A percentile compares a stretch with the other conserved stretches of the same genome.
These are phyloP conservation scores for Temnothorax unifasciatus DNA, from an alignment of 2,888 invertebrate species.

Conservation along the genomic window DNA sequence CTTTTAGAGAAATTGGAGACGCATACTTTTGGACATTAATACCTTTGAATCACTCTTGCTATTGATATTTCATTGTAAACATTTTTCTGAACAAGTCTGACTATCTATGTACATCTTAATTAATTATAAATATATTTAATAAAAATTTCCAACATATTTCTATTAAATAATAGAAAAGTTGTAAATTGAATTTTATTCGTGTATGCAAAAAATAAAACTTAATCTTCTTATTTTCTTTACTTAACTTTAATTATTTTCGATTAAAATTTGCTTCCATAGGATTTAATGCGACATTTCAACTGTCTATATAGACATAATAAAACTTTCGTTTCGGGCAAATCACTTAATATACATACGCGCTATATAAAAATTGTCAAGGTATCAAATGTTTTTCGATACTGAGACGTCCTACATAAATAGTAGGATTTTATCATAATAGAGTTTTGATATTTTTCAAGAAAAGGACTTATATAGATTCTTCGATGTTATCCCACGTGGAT, in stretches of 20 bases:
- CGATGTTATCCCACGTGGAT: background rate
- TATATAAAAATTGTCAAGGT: background rate
- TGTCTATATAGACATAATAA: background rate
- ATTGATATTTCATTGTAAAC: background rate
- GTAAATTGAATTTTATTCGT: background rate
- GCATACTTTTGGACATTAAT: slow-evolving; percentile 3
- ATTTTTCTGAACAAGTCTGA: background rate
- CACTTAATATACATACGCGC: background rate
- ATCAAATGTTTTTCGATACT: background rate
- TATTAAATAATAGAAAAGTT: background rate
- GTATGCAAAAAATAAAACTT: background rate
- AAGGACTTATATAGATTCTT: slow-evolving; percentile 21
- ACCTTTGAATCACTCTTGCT: background rate
- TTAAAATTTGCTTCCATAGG: background rate
- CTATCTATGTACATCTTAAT: background rate
- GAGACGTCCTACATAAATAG: too few relatives aligned
- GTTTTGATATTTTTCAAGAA: slow-evolving; percentile 8
- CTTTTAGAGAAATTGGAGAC: background rate
- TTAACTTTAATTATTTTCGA: slow-evolving; percentile 1
- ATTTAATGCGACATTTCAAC: background rate
- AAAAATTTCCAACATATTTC: background rate
- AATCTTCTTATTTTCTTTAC: background rate
- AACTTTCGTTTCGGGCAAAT: background rate
- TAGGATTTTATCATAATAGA: background rate
- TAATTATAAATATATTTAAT: background rate